These are phyloP conservation scores for Tarsius wallacei DNA, from an alignment of 2,797 vertebrate species.

Conservation along the genomic window DNA sequence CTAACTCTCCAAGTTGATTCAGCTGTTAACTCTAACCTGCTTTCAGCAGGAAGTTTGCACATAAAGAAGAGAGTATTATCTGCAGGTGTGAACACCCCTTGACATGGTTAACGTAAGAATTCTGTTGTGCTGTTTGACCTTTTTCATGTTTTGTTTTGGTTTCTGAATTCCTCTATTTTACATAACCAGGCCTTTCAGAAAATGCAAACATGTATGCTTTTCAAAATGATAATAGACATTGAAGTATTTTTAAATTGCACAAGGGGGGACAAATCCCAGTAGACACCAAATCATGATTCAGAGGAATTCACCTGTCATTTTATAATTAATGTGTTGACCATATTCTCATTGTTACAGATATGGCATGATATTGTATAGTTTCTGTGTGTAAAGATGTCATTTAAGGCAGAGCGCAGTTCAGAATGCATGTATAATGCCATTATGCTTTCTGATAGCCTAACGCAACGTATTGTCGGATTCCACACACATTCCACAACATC, in stretches of 20 bases:
- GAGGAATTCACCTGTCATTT: constrained; percentile 36
- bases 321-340: constrained; percentile 16
- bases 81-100: constrained; percentile 63
- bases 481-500: background rate
- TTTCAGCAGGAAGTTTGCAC: constrained; percentile 78
- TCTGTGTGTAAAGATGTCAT: constrained; percentile 12
- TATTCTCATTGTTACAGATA: background rate
- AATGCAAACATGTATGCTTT: background rate
- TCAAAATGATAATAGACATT: constrained; percentile 52
- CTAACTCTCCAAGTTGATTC: constrained; percentile 51
- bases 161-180: background rate
- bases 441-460: background rate
- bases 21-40: constrained; percentile 78
- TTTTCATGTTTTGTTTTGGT: constrained; percentile 23
- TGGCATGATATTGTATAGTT: background rate
- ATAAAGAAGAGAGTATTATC: background rate
- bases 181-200: constrained; percentile 49
- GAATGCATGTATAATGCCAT: background rate
- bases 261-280: background rate
- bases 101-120: constrained; percentile 11
- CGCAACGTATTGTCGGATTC: background rate
- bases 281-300: background rate
- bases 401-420: background rate
- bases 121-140: constrained; percentile 32
- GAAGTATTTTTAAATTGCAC: constrained; percentile 42